phyloP scores from a whole-genome alignment of 2,888 invertebrate genomes.

The Drosophila subquinaria region DNA sequence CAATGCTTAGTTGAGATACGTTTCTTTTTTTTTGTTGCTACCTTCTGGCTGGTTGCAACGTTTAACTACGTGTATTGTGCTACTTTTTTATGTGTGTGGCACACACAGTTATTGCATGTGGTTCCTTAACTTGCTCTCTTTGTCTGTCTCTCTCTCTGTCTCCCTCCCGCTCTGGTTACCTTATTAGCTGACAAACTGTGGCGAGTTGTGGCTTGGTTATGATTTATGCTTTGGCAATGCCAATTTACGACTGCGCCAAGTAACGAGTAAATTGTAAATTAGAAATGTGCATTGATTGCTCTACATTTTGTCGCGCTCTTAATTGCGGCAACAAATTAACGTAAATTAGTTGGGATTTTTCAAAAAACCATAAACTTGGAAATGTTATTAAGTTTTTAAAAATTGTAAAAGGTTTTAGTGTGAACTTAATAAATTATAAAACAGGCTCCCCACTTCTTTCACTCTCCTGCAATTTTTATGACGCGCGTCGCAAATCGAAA shows the following conservation, averaged over 20 bases:
- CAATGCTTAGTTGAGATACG: constrained; percentile 1
- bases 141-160: not conserved
- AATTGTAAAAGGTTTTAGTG: constrained; percentile 35
- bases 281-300: constrained; percentile 48
- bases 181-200: constrained; percentile 47
- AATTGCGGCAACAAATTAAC: constrained; percentile 56
- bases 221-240: constrained; percentile 52
- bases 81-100: constrained; percentile 18
- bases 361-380: constrained; percentile 32
- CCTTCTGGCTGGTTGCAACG: constrained; percentile 6
- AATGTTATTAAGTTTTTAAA: constrained; percentile 44
- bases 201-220: constrained; percentile 33
- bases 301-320: constrained; percentile 37
- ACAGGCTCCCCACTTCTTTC: not conserved
- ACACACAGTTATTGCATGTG: constrained; percentile 24
- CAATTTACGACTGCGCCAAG: constrained; percentile 30
- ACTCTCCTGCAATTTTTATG: not conserved
- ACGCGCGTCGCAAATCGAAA: constrained; percentile 27
- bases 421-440: constrained; percentile 53
- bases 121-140: constrained; percentile 9
- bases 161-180: not conserved
- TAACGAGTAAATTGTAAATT: constrained; percentile 26
- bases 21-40: not conserved
- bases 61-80: constrained; percentile 31
- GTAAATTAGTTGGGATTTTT: constrained; percentile 42